Evolutionary conservation across 2,888 invertebrate genomes (phyloP).

Genomic region (Dromius quadrimaculatus): DNA sequence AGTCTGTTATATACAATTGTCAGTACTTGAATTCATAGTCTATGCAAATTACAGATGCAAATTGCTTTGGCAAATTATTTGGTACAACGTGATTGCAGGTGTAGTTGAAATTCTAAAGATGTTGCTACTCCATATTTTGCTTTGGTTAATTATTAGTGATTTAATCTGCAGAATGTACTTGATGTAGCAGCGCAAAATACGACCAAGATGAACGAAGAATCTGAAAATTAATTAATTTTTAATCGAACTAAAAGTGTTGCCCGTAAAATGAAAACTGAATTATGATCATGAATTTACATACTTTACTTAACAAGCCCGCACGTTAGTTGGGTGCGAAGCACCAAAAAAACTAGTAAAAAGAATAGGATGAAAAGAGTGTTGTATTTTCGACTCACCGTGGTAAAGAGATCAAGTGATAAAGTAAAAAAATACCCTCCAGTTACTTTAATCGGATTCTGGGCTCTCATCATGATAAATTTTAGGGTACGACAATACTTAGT

Average conservation of each 20-base stretch:
- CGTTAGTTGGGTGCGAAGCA: no score
- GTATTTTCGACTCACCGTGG: slow-evolving; percentile 37
- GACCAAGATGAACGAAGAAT: slow-evolving; percentile 54
- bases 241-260: background rate
- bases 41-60: slow-evolving; percentile 5
- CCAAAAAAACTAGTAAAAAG: no score
- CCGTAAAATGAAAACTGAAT: background rate
- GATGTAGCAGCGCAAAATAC: slow-evolving; percentile 53
- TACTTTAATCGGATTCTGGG: slow-evolving; percentile 21
- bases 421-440: slow-evolving; percentile 44
- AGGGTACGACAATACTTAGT: slow-evolving; percentile 20
- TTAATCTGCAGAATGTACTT: slow-evolving; percentile 37
- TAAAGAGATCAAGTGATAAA: slow-evolving; percentile 32
- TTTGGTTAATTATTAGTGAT: slow-evolving; percentile 15
- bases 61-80: background rate
- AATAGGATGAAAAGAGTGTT: no score
- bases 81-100: background rate
- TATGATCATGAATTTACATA: no score
- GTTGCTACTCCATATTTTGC: no score
- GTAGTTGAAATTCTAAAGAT: background rate
- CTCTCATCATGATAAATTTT: slow-evolving; percentile 38
- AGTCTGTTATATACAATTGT: background rate
- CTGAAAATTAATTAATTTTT: slow-evolving; percentile 50
- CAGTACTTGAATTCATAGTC: background rate
- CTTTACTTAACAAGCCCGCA: no score